phyloP scores from a whole-genome alignment of 2,888 invertebrate species.

The Sinohyriopsis cumingii region DNA sequence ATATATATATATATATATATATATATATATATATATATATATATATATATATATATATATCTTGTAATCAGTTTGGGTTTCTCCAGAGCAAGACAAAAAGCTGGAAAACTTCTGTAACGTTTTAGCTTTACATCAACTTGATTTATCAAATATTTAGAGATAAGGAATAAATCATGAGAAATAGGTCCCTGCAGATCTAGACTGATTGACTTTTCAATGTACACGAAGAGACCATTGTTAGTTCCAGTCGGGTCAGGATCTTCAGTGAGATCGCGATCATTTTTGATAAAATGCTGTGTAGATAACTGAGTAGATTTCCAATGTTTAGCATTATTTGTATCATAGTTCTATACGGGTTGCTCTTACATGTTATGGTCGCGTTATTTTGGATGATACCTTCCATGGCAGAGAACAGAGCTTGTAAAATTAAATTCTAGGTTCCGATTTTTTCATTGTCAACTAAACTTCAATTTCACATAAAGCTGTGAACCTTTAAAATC shows the following conservation, averaged over 20 bases:
- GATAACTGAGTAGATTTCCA: slow-evolving; percentile 13
- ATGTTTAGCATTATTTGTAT: slow-evolving; percentile 14
- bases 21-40: no score
- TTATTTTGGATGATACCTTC: slow-evolving; percentile 25
- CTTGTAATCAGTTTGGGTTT: no score
- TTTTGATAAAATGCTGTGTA: slow-evolving; percentile 14
- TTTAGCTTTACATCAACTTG: slow-evolving; percentile 6
- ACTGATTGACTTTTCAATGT: slow-evolving; percentile 15
- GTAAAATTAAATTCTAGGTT: slow-evolving; percentile 29
- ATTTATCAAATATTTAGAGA: slow-evolving; percentile 4
- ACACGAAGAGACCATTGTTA: slow-evolving; percentile 9
- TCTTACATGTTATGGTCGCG: slow-evolving; percentile 19
- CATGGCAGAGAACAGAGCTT: slow-evolving; percentile 19
- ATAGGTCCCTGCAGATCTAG: slow-evolving; percentile 28
- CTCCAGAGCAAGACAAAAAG: slow-evolving; percentile 6
- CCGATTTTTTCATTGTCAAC: slow-evolving; percentile 21
- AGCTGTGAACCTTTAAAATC: slow-evolving; percentile 17
- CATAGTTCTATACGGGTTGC: slow-evolving; percentile 27
- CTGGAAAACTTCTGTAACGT: slow-evolving; percentile 2
- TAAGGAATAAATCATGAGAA: slow-evolving; percentile 5
- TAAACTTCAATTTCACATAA: slow-evolving; percentile 15
- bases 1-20: no score
- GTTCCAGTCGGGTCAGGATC: slow-evolving; percentile 14
- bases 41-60: no score
- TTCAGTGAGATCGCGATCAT: slow-evolving; percentile 14